Conservation (phyloP, 2,797 vertebrate species). For the Graptemys geographica region DNA sequence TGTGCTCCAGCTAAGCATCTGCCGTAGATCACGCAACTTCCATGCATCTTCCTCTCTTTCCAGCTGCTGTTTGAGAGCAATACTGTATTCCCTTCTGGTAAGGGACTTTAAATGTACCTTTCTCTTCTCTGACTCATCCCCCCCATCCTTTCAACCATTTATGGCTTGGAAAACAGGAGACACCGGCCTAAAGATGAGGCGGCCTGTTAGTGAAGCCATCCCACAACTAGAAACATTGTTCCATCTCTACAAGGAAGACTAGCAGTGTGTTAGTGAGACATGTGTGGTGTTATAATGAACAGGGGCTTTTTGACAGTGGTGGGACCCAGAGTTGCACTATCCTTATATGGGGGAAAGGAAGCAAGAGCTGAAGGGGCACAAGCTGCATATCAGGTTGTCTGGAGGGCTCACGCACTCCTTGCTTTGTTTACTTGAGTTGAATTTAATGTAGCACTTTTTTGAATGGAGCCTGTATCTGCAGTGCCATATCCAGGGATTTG, state of each 20-base stretch:
- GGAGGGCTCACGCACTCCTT: not conserved
- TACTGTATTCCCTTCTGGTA: not conserved
- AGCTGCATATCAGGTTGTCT: not conserved
- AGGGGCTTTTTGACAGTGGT: not conserved
- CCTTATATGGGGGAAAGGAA: not conserved
- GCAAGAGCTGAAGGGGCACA: not conserved
- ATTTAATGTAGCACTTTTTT: not conserved
- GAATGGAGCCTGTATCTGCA: rapidly evolving
- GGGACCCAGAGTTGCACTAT: not conserved
- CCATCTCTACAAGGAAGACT: not conserved
- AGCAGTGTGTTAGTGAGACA: not conserved
- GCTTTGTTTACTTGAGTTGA: not conserved
- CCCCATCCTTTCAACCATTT: not conserved
- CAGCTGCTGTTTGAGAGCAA: not conserved
- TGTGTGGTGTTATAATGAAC: not conserved
- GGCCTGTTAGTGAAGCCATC: not conserved
- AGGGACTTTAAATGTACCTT: not conserved
- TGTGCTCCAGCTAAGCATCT: not conserved
- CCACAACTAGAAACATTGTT: not conserved
- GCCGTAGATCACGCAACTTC: not conserved
- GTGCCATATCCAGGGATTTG: not conserved
- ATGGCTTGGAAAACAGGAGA: not conserved
- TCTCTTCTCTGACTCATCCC: not conserved
- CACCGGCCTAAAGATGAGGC: not conserved
- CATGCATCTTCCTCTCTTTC: not conserved